phyloP scores from a whole-genome alignment of 1,140 invertebrate genomes.

The Conopomorpha cramerella region DNA sequence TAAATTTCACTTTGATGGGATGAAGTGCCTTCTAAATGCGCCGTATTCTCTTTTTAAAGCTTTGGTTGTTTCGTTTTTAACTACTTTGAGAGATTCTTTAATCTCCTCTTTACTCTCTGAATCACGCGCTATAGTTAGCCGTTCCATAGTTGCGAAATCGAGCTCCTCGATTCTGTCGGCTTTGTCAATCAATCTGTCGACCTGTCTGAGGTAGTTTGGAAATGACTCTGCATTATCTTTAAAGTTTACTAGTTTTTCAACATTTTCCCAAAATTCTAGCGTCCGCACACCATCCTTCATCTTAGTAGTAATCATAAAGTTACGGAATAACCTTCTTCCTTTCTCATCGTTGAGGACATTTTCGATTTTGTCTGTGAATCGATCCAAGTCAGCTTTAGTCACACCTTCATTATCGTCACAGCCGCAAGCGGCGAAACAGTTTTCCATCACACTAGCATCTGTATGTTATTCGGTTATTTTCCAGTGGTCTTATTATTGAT shows the following conservation, averaged over 20 bases:
- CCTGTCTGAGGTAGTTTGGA: conserved; percentile 19
- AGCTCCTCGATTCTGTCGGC: conserved; percentile 45
- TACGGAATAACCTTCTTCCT: conserved; percentile 43
- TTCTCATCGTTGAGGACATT: conserved; percentile 53
- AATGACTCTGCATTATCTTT: conserved; percentile 25
- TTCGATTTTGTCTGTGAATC: conserved; percentile 55
- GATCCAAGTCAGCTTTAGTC: conserved; percentile 49
- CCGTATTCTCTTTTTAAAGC: conserved; percentile 40
- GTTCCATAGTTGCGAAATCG: conserved; percentile 45
- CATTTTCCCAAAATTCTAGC: conserved; percentile 45
- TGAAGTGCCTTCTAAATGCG: conserved; percentile 38
- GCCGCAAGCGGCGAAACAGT: conserved; percentile 49
- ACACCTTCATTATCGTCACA: conserved; percentile 44
- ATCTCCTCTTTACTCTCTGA: conserved; percentile 39
- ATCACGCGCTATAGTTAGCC: conserved; percentile 27
- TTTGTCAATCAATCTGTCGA: conserved; percentile 32
- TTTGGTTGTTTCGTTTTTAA: conserved; percentile 40
- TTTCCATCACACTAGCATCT: conserved; percentile 42
- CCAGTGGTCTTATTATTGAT: conserved; percentile 30
- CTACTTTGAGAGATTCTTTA: conserved; percentile 26
- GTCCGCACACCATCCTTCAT: conserved; percentile 32
- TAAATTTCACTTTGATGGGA: conserved; percentile 19
- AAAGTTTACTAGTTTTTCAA: conserved; percentile 29
- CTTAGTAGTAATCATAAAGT: conserved; percentile 47
- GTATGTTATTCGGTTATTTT: conserved; percentile 10